Evolutionary conservation across 2,113 vertebrate genomes (phyloP).

Genomic region (Nerophis ophidion): DNA sequence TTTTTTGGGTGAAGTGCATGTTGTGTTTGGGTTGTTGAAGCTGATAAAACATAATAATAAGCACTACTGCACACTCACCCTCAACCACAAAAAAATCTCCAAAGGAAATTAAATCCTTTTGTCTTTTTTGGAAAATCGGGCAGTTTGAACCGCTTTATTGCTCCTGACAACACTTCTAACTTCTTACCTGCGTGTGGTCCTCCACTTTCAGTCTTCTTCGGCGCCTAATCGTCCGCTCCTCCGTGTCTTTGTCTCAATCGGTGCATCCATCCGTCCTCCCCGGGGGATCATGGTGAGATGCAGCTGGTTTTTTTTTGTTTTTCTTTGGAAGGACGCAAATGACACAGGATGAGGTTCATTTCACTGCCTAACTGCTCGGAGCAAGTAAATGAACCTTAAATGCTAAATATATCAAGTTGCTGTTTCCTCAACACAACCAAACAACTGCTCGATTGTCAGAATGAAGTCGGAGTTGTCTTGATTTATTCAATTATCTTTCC

Average conservation of each 20-base stretch:
- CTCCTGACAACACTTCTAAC: slow-evolving; percentile 9
- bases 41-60: slow-evolving; percentile 48
- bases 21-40: slow-evolving; percentile 35
- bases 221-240: not conserved
- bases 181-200: slow-evolving; percentile 26
- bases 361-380: slow-evolving; percentile 34
- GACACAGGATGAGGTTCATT: slow-evolving; percentile 54
- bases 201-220: not conserved
- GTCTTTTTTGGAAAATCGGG: slow-evolving; percentile 23
- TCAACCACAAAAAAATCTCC: slow-evolving; percentile 22
- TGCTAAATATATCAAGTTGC: slow-evolving; percentile 8
- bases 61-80: not conserved
- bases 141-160: slow-evolving; percentile 31
- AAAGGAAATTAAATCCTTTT: slow-evolving; percentile 55
- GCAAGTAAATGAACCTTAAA: slow-evolving; percentile 34
- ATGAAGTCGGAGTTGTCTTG: not conserved
- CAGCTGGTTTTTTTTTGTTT: slow-evolving; percentile 30
- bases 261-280: slow-evolving; percentile 23
- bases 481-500: no score
- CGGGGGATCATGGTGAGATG: slow-evolving; percentile 31
- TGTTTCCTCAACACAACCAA: slow-evolving; percentile 11
- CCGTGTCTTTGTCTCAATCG: not conserved
- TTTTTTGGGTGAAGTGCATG: not conserved
- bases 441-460: slow-evolving; percentile 3
- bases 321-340: slow-evolving; percentile 12